Evolutionary conservation across 2,113 vertebrate species (phyloP).

Genomic region (Strigops habroptila): DNA sequence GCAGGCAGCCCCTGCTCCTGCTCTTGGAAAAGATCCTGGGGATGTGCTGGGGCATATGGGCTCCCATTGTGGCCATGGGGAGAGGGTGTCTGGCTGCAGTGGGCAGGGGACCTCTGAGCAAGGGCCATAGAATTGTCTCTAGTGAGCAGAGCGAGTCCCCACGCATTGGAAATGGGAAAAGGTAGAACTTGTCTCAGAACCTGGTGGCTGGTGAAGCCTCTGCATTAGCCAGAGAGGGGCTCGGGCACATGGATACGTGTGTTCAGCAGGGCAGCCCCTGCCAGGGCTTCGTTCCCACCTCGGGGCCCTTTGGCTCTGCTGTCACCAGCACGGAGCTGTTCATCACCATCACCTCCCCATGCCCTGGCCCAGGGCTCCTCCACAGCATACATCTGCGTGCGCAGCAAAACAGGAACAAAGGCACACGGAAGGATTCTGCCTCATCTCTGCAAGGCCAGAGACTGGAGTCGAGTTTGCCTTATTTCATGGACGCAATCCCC

Average conservation of each 20-base stretch:
- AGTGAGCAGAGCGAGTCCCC: not conserved
- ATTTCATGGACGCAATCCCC: slow-evolving; percentile 37
- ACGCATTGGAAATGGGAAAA: not conserved
- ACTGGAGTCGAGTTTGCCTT: not conserved
- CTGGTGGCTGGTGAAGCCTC: rapidly evolving
- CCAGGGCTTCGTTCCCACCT: not conserved
- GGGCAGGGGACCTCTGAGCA: not conserved
- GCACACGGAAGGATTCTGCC: not conserved
- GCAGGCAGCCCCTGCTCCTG: not conserved
- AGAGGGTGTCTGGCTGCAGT: not conserved
- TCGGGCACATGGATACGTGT: rapidly evolving
- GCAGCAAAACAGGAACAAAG: not conserved
- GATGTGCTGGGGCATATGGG: not conserved
- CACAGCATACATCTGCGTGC: rapidly evolving
- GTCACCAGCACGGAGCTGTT: rapidly evolving
- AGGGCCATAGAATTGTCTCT: not conserved
- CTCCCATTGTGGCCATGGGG: not conserved
- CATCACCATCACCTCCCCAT: rapidly evolving
- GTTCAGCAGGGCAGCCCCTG: not conserved
- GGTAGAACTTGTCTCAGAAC: not conserved
- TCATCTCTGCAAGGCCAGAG: not conserved
- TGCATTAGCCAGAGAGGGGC: not conserved
- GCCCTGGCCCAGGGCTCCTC: not conserved
- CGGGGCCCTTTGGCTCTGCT: rapidly evolving
- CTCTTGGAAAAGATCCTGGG: not conserved